A percentile compares a stretch with the other conserved stretches of the same genome.
These are phyloP conservation scores for Cyprinus carpio DNA, from an alignment of 2,113 vertebrate species.

Conservation along the genomic window DNA sequence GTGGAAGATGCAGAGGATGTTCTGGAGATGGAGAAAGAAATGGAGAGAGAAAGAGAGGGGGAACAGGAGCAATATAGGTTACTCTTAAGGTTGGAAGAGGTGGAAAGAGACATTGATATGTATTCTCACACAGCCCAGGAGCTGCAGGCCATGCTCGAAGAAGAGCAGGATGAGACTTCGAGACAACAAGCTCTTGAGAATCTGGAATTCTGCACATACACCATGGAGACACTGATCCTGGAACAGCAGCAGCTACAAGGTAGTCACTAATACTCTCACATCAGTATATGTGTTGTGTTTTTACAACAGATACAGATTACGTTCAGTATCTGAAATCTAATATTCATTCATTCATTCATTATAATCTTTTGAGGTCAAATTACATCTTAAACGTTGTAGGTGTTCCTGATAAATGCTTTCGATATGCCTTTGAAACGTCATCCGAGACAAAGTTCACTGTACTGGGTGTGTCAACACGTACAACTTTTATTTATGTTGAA, in stretches of 20 bases:
- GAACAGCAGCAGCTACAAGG: conserved; percentile 88
- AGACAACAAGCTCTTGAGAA: conserved; percentile 82
- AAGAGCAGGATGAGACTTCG: conserved; percentile 75
- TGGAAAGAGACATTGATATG: conserved; percentile 85
- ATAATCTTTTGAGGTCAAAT: background rate
- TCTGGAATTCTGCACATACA: conserved; percentile 86
- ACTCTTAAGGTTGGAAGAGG: conserved; percentile 81
- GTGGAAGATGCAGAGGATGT: conserved; percentile 59
- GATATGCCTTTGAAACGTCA: background rate
- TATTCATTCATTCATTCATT: background rate
- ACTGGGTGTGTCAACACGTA: conserved; percentile 30
- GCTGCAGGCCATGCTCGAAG: conserved; percentile 80
- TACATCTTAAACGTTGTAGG: background rate
- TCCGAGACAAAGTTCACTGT: conserved; percentile 6
- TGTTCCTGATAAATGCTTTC: background rate
- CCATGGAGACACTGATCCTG: conserved; percentile 80
- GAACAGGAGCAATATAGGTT: conserved; percentile 70
- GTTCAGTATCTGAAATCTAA: no score
- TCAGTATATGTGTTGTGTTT: no score
- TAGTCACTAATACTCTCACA: background rate
- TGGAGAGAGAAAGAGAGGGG: conserved; percentile 68
- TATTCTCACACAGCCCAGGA: conserved; percentile 82
- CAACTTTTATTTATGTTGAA: conserved; percentile 12
- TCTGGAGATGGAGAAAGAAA: conserved; percentile 66
- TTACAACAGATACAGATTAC: no score